phyloP scores from a whole-genome alignment of 2,113 vertebrate species.

The Istiophorus platypterus region DNA sequence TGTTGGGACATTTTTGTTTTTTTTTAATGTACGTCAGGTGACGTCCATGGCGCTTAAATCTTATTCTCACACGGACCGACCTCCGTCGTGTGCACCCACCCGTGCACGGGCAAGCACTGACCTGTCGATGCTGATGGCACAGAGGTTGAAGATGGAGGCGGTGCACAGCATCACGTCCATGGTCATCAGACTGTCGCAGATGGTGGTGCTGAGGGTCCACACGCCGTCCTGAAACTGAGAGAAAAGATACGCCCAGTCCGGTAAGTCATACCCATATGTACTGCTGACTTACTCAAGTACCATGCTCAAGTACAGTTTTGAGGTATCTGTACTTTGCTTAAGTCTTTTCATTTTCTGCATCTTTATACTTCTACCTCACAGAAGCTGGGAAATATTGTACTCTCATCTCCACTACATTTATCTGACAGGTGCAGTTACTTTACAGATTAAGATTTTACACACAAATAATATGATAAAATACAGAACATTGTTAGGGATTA shows the following conservation, averaged over 20 bases:
- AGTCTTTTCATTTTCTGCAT: not conserved
- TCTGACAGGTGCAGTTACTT: not conserved
- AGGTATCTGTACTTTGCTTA: not conserved
- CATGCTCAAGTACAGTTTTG: not conserved
- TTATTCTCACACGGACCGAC: not conserved
- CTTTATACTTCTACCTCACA: not conserved
- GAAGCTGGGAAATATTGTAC: no score
- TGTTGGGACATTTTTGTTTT: no score
- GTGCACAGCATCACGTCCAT: conserved; percentile 98
- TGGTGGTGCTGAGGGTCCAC: conserved; percentile 87
- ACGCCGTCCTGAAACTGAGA: conserved; percentile 93
- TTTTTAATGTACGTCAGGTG: no score
- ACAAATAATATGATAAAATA: no score
- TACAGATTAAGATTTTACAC: no score
- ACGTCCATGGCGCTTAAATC: no score
- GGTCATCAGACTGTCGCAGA: conserved; percentile 94
- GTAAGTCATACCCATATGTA: not conserved
- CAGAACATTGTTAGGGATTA: no score
- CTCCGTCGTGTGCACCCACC: not conserved
- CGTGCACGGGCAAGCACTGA: conserved; percentile 59
- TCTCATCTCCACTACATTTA: not conserved
- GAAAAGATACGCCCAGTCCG: not conserved
- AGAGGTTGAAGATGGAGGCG: conserved; percentile 96
- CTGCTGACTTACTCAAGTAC: not conserved
- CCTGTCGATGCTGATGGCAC: conserved; percentile 95